Conservation (phyloP, 2,888 invertebrate genomes). For the Polydrusus cervinus region DNA sequence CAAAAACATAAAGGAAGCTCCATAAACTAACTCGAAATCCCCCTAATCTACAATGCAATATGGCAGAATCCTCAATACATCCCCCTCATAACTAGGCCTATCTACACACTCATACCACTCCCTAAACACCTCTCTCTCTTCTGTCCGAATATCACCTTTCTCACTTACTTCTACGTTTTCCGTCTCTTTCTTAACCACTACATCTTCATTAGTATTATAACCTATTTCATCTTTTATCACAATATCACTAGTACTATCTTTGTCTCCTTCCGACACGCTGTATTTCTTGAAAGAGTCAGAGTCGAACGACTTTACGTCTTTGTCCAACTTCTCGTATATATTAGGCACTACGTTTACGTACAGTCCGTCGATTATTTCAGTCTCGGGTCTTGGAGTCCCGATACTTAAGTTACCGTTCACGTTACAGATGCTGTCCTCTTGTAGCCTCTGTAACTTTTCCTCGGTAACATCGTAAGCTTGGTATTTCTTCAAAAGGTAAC, state of each 20-base stretch:
- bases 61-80: slow-evolving; percentile 92
- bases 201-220: neutral
- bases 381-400: slow-evolving; percentile 55
- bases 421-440: slow-evolving; percentile 66
- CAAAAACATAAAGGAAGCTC: neutral
- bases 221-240: slow-evolving; percentile 44
- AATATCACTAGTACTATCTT: slow-evolving; percentile 56
- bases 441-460: slow-evolving; percentile 72
- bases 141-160: slow-evolving; percentile 47
- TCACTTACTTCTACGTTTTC: slow-evolving; percentile 46
- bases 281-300: slow-evolving; percentile 69
- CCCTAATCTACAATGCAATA: slow-evolving; percentile 95
- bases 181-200: neutral
- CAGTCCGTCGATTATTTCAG: slow-evolving; percentile 61
- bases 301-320: slow-evolving; percentile 63
- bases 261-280: slow-evolving; percentile 67
- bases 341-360: slow-evolving; percentile 71
- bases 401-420: slow-evolving; percentile 67
- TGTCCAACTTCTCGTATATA: slow-evolving; percentile 67
- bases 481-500: slow-evolving; percentile 72
- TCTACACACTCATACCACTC: slow-evolving; percentile 94
- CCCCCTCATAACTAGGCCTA: slow-evolving; percentile 82
- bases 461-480: slow-evolving; percentile 72
- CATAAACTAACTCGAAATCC: neutral
- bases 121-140: slow-evolving; percentile 75